Evolutionary conservation across 2,113 vertebrate species (phyloP).

Genomic region (Elanoides forficatus): DNA sequence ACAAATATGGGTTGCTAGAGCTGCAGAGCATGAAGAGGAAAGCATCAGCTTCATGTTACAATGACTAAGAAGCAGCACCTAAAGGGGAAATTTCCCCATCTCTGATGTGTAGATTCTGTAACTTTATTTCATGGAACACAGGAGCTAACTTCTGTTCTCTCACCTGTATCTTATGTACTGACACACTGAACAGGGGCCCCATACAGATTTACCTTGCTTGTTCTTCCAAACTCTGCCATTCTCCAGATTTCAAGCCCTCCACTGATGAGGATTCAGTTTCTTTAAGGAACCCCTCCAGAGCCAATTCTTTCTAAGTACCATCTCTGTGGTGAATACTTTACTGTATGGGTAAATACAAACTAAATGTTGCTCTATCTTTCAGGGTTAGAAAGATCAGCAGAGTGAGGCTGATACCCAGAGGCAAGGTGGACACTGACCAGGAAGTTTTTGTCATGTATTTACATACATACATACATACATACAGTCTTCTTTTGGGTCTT

Average conservation of each 20-base stretch:
- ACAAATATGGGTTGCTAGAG: background rate
- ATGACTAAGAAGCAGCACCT: background rate
- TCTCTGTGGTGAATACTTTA: background rate
- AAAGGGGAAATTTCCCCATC: background rate
- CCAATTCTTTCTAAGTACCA: background rate
- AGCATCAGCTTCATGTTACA: background rate
- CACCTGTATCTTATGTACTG: background rate
- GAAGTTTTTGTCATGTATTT: background rate
- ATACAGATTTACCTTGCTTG: background rate
- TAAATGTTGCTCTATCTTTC: background rate
- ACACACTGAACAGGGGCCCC: background rate
- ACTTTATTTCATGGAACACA: background rate
- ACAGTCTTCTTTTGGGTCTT: background rate
- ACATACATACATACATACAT: no score
- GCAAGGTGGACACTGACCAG: background rate
- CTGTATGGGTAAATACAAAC: background rate
- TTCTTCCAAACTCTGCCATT: background rate
- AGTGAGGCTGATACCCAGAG: background rate
- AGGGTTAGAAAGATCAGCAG: background rate
- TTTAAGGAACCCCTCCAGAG: background rate
- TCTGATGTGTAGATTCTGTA: background rate
- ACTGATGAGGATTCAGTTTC: background rate
- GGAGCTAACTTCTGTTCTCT: background rate
- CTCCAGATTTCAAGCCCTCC: background rate
- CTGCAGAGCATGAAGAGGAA: background rate